phyloP scores from a whole-genome alignment of 2,797 vertebrate species.

The Gouania willdenowi region DNA sequence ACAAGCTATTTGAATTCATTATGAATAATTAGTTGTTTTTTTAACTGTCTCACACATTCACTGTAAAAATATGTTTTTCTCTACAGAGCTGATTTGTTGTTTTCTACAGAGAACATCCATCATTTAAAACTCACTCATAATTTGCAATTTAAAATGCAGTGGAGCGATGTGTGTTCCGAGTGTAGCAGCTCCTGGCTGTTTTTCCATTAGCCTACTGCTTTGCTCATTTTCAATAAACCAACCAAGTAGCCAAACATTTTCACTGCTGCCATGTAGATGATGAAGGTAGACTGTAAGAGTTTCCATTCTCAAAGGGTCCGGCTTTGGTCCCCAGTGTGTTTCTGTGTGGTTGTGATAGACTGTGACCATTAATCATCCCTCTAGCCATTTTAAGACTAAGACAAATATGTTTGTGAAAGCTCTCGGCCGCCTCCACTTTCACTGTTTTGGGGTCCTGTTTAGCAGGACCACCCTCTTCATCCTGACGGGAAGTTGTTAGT shows the following conservation, averaged over 20 bases:
- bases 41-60: too few relatives aligned
- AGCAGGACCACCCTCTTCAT: constrained; percentile 78
- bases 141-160: constrained; percentile 26
- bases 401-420: constrained; percentile 45
- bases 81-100: too few relatives aligned
- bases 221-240: constrained; percentile 49
- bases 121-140: constrained; percentile 22
- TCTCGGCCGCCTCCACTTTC: constrained; percentile 20
- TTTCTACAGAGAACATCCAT: neutral
- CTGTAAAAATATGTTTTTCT: too few relatives aligned
- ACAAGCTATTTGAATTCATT: too few relatives aligned
- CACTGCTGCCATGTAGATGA: constrained; percentile 54
- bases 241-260: constrained; percentile 52
- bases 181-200: constrained; percentile 32
- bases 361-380: constrained; percentile 53
- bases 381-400: constrained; percentile 34
- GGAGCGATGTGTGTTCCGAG: constrained; percentile 25
- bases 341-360: constrained; percentile 9
- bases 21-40: too few relatives aligned
- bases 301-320: constrained; percentile 60
- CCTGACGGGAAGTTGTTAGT: constrained; percentile 88
- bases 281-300: constrained; percentile 61
- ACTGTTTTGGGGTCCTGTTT: constrained; percentile 43
- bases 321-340: constrained; percentile 15
- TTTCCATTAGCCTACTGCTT: constrained; percentile 43